A percentile compares a stretch with the other conserved stretches of the same genome.
These are phyloP conservation scores for Dendrocincla fuliginosa DNA, from an alignment of 2,797 vertebrate genomes.

Conservation along the genomic window DNA sequence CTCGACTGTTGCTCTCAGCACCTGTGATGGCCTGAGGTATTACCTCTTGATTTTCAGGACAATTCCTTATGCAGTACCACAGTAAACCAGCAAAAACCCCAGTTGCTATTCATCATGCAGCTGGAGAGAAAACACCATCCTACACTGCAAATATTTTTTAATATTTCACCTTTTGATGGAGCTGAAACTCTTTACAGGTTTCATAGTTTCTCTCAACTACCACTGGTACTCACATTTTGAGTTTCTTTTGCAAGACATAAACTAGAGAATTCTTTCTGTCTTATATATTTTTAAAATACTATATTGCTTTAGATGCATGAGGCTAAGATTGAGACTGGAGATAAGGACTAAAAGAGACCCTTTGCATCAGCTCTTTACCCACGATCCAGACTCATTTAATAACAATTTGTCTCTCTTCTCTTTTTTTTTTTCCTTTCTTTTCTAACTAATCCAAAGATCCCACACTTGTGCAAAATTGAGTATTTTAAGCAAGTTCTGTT, in stretches of 20 bases:
- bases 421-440: not conserved
- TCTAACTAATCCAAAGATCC: not conserved
- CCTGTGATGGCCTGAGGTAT: constrained; percentile 87
- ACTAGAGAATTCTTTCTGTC: not conserved
- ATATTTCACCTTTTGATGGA: not conserved
- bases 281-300: not conserved
- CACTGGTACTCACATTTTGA: not conserved
- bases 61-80: not conserved
- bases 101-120: not conserved
- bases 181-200: not conserved
- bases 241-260: not conserved
- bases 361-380: not conserved
- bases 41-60: not conserved
- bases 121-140: not conserved
- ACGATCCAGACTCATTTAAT: not conserved
- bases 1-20: constrained; percentile 84
- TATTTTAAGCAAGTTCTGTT: not conserved
- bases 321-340: not conserved
- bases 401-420: not conserved
- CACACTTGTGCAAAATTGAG: fast-evolving
- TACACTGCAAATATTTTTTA: not conserved
- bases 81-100: not conserved
- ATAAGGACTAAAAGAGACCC: not conserved
- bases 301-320: not conserved
- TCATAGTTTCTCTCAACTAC: not conserved